A percentile compares a stretch with the other conserved stretches of the same genome.
phyloP scores from a whole-genome alignment of 2,797 vertebrate genomes.

The Cynopterus sphinx region DNA sequence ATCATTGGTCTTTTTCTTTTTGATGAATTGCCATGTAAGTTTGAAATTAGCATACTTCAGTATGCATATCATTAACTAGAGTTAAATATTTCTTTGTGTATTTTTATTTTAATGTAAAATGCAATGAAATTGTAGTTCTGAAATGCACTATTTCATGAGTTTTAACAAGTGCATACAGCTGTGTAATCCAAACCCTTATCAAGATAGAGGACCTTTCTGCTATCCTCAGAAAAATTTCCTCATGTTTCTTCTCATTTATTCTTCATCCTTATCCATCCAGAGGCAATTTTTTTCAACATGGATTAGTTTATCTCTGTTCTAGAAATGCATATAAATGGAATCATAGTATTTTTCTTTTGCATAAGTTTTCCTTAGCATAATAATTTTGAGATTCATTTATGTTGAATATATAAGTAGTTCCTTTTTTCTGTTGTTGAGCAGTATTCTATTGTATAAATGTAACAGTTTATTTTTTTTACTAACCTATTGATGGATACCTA shows the following conservation, averaged over 20 bases:
- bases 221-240: neutral
- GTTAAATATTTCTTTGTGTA: neutral
- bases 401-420: neutral
- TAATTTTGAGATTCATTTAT: neutral
- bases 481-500: neutral
- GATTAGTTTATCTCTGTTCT: neutral
- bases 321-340: neutral
- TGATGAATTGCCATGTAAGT: neutral
- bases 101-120: neutral
- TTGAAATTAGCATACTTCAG: neutral
- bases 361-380: neutral
- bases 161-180: neutral
- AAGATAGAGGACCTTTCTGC: neutral
- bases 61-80: neutral
- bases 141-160: neutral
- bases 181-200: neutral
- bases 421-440: neutral
- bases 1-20: neutral
- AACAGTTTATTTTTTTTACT: too few species aligned
- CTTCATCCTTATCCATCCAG: neutral
- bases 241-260: neutral
- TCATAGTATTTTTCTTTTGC: neutral
- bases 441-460: neutral
- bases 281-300: neutral
- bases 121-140: neutral